Evolutionary conservation across 1,140 invertebrate species (phyloP).

Genomic region (Anastrepha obliqua): DNA sequence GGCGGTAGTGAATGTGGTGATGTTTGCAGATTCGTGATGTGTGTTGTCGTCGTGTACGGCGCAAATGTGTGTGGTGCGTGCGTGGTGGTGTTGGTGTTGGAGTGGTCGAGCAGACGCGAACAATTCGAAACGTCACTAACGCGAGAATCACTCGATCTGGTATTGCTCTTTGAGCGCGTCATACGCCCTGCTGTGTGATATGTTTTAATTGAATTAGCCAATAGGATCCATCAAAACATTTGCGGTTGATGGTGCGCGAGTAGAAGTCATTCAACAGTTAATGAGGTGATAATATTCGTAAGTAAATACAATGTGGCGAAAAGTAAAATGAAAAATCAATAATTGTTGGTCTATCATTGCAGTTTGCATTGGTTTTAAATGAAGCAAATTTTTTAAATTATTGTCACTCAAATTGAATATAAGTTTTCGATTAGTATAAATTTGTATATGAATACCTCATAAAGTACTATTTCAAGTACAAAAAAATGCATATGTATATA

Average conservation of each 20-base stretch:
- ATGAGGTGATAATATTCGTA: neutral
- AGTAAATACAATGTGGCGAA: no score
- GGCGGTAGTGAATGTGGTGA: conserved; percentile 56
- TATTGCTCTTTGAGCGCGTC: conserved; percentile 73
- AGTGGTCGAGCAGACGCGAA: conserved; percentile 70
- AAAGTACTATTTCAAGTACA: no score
- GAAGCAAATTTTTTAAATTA: no score
- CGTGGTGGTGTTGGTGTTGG: neutral
- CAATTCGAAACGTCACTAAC: conserved; percentile 72
- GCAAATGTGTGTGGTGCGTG: conserved; percentile 64
- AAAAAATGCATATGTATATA: no score
- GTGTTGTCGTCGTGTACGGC: conserved; percentile 55
- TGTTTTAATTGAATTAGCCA: conserved; percentile 29
- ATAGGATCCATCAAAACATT: neutral
- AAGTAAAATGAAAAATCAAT: no score
- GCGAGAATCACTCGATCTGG: conserved; percentile 71
- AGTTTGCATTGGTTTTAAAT: no score
- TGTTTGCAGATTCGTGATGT: conserved; percentile 54
- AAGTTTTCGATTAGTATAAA: no score
- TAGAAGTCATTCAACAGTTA: neutral
- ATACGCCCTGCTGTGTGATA: conserved; percentile 66
- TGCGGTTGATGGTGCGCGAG: neutral
- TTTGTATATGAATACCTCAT: no score
- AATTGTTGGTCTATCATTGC: no score
- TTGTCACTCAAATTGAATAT: no score